Evolutionary conservation across 2,113 vertebrate species (phyloP).

Genomic region (Cephalopholis sonnerati): DNA sequence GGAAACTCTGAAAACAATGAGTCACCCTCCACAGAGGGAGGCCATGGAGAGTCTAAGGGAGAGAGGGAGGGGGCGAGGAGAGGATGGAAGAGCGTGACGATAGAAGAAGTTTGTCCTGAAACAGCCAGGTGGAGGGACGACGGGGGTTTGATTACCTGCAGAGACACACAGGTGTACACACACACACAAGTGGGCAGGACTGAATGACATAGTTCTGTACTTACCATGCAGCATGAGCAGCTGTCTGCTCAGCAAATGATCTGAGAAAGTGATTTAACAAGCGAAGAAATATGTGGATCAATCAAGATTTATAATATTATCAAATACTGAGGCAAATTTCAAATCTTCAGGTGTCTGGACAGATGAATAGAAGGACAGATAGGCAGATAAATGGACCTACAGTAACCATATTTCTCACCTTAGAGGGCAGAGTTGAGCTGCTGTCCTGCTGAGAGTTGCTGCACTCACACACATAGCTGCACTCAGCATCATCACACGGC

Average conservation of each 20-base stretch:
- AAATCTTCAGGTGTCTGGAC: not conserved
- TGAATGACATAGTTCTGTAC: not conserved
- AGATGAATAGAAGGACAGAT: not conserved
- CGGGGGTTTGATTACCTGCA: slow-evolving; percentile 19
- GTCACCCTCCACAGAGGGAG: slow-evolving; percentile 42
- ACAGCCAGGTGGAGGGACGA: slow-evolving; percentile 17
- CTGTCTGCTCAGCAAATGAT: not conserved
- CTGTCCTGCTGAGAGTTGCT: not conserved
- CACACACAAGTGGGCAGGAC: too few species aligned
- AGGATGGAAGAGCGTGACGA: not conserved
- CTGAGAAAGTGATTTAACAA: not conserved
- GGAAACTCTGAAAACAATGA: slow-evolving; percentile 36
- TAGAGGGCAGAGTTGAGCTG: slow-evolving; percentile 72
- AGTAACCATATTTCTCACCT: slow-evolving; percentile 36
- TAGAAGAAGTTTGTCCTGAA: not conserved
- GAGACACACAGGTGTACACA: not conserved
- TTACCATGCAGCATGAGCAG: not conserved
- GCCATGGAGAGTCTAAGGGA: not conserved
- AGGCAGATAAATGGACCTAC: not conserved
- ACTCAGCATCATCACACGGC: not conserved
- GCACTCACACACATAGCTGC: not conserved
- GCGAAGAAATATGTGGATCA: not conserved
- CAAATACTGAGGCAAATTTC: not conserved
- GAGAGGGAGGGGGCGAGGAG: not conserved
- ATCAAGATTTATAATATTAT: too few species aligned